These are phyloP conservation scores for Hydrolagus colliei DNA, from an alignment of 2,797 vertebrate species.

Conservation along the genomic window DNA sequence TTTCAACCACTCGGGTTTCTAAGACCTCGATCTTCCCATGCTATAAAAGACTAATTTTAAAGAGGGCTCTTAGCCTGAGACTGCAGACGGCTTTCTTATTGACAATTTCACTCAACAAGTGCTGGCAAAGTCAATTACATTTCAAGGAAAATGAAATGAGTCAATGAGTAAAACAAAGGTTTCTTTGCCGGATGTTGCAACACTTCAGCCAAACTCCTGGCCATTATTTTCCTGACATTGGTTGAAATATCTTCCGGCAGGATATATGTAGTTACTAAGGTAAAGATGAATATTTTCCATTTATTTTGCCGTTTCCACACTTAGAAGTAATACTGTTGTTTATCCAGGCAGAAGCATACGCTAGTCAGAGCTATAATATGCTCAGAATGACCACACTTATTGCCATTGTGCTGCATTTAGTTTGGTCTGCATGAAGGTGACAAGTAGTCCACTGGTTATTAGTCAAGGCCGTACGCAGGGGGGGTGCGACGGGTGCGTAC, in stretches of 20 bases:
- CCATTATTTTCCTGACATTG: background rate
- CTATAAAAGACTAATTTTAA: conserved; percentile 12
- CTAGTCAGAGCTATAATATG: background rate
- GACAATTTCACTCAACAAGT: background rate
- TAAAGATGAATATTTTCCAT: background rate
- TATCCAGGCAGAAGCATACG: background rate
- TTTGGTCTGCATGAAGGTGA: too few relatives aligned
- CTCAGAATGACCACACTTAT: too few relatives aligned
- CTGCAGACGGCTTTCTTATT: background rate
- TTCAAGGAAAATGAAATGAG: background rate
- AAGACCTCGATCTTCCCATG: conserved; percentile 32
- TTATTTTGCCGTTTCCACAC: background rate
- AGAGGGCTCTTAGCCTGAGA: background rate
- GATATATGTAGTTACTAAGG: background rate
- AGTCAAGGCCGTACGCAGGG: too few relatives aligned
- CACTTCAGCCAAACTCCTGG: background rate
- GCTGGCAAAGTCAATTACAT: background rate
- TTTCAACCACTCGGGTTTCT: conserved; percentile 67
- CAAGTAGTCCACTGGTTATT: too few relatives aligned
- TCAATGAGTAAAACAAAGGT: background rate
- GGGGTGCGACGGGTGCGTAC: too few relatives aligned
- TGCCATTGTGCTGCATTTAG: too few relatives aligned
- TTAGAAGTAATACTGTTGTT: background rate
- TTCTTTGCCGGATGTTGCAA: background rate
- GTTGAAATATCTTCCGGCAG: background rate